phyloP scores from a whole-genome alignment of 2,113 vertebrate species.

The Eulacestoma nigropectus region DNA sequence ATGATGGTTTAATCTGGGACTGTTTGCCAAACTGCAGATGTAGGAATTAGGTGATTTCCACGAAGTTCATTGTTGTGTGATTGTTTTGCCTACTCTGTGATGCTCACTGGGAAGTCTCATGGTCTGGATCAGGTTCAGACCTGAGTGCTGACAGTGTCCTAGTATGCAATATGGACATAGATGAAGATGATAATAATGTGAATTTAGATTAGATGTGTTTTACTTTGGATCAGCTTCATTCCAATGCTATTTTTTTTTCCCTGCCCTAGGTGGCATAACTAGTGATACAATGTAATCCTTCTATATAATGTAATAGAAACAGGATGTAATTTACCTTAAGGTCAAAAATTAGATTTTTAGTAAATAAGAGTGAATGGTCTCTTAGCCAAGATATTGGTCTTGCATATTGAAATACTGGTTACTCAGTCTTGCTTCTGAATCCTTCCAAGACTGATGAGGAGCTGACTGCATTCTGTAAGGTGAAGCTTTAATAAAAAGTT shows the following conservation, averaged over 20 bases:
- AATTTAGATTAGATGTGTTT: neutral
- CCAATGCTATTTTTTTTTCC: neutral
- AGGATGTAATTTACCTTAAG: neutral
- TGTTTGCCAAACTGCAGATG: neutral
- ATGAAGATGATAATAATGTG: neutral
- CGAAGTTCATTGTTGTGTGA: neutral
- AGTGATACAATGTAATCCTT: neutral
- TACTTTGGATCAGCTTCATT: neutral
- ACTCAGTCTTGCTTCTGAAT: neutral
- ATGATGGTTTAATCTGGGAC: neutral
- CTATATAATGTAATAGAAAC: neutral
- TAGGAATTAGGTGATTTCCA: neutral
- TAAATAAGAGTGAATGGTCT: neutral
- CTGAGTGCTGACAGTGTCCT: neutral
- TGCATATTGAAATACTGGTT: neutral
- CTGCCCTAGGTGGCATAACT: neutral
- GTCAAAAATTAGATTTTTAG: neutral
- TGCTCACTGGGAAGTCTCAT: conserved; percentile 12
- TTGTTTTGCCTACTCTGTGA: neutral
- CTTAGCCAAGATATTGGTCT: neutral
- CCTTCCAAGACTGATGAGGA: neutral
- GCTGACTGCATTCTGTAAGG: neutral
- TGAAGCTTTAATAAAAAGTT: neutral
- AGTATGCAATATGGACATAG: neutral
- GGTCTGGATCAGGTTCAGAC: neutral